These are phyloP conservation scores for Drosophila miranda DNA, from an alignment of 1,140 invertebrate species.

Conservation along the genomic window DNA sequence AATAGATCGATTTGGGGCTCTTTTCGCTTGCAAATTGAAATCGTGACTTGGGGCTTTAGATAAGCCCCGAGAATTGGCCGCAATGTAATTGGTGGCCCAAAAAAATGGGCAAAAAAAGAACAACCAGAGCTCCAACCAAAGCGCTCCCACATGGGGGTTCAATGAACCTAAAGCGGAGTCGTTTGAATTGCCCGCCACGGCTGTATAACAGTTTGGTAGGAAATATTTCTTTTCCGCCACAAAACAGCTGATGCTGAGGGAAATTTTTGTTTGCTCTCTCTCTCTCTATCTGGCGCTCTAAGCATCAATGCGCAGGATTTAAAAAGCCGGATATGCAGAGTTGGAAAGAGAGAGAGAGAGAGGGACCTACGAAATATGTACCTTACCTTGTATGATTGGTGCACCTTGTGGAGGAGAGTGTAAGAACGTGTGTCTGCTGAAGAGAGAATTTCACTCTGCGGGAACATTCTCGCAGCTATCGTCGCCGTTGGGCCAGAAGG, in stretches of 20 bases:
- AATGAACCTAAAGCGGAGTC: no score
- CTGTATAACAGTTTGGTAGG: no score
- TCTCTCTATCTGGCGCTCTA: no score
- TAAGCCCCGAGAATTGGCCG: slow-evolving; percentile 43
- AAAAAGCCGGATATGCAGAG: slow-evolving; percentile 2
- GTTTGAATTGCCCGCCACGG: no score
- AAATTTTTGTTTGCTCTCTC: no score
- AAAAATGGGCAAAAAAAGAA: slow-evolving; percentile 2
- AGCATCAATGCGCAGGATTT: slow-evolving; percentile 48
- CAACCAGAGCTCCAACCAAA: no score
- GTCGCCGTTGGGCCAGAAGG: slow-evolving; percentile 32
- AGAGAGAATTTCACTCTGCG: neutral
- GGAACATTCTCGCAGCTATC: slow-evolving; percentile 28
- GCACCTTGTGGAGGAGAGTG: neutral
- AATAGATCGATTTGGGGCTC: slow-evolving; percentile 73
- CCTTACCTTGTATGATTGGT: neutral
- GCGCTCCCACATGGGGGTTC: neutral
- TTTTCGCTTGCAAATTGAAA: slow-evolving; percentile 73
- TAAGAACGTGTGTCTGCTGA: neutral
- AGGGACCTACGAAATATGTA: no score
- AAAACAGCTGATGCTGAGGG: slow-evolving; percentile 7
- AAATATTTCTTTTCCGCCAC: slow-evolving; percentile 2
- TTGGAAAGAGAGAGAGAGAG: neutral
- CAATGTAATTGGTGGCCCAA: slow-evolving; percentile 57
- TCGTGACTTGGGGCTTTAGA: slow-evolving; percentile 77